Percentiles rank a stretch among this genome's conserved stretches.
These are phyloP conservation scores for Microcebus griseorufus DNA, from an alignment of 2,113 vertebrate species.

Conservation along the genomic window DNA sequence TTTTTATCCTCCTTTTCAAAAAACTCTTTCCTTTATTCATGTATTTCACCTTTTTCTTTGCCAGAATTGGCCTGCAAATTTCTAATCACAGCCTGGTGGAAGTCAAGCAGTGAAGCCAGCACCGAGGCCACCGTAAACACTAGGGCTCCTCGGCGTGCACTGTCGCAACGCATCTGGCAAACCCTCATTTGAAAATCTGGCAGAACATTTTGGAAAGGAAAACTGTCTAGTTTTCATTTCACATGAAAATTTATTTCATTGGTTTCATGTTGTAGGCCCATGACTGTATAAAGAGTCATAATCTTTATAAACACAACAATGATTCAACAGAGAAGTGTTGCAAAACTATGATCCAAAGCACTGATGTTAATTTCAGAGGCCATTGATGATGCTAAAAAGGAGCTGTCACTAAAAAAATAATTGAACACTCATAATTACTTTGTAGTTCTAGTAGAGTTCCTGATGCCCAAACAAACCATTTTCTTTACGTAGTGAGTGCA, in stretches of 20 bases:
- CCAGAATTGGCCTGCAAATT: not conserved
- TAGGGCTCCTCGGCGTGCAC: not conserved
- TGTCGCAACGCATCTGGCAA: not conserved
- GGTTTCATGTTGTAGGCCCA: constrained; percentile 11
- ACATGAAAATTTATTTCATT: not conserved
- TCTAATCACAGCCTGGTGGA: not conserved
- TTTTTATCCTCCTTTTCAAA: not conserved
- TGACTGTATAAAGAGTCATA: constrained; percentile 44
- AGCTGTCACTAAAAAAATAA: not conserved
- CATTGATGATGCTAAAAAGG: not conserved
- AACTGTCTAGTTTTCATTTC: constrained; percentile 37
- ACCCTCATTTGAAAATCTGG: constrained; percentile 23
- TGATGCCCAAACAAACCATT: not conserved
- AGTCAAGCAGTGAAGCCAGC: not conserved
- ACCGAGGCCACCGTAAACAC: not conserved
- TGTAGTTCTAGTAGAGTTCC: not conserved
- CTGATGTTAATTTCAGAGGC: not conserved
- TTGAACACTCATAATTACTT: not conserved
- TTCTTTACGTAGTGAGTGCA: not conserved
- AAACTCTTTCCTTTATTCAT: not conserved
- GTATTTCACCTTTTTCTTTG: not conserved
- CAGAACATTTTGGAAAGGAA: constrained; percentile 31
- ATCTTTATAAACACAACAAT: constrained; percentile 48
- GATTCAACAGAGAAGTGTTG: constrained; percentile 15
- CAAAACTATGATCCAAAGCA: not conserved